Base-by-base conservation (phyloP, 2,888 invertebrate species). In the Tillus elongatus region DNA sequence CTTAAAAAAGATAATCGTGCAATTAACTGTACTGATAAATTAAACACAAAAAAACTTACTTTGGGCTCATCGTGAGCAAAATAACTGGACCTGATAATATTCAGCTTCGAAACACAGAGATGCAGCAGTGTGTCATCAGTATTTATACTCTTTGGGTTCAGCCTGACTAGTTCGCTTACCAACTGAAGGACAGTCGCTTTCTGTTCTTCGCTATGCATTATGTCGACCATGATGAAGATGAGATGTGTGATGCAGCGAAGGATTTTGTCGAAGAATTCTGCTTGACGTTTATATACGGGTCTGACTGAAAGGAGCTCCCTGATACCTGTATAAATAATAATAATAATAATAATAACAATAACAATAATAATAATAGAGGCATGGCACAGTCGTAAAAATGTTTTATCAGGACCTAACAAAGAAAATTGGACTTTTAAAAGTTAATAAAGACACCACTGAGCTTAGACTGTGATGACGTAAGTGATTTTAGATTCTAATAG, bases 91-190 rank as follows among this genome's bases (percentile, higher is more conserved):
- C 79, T 79, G 47, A 88, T 78, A 9, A 80, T 80, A 67, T 85
- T 87, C 46, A 80, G 71, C 45, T 79, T 77, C 28, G 82, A 84
- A 38, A 83, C 84, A 56, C 83, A 82, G 46, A 91, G 72, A 69
- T 92, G 92, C 41, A 93, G 72, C 45, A 91, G 70, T n/a, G 86
- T 78, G 62, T 89, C 87, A 41, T 82, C 81, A 39, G 77, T 73
- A 53, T 70, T 72, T 4, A 79, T 75, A 51, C 81, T 81, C 44
- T 76, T 74, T 35, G 83, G 77, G 64, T 82, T 78, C 41, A 70
- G 64, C 36, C 69, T 71, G 15, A 82, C 72, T 35, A 82, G 67
- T 46, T 66, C 61, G 37, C 68, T 69, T 9, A 83, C 73, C 30
- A 73, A 54, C 36, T 64, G 54, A 15, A 49, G 61, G 2, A 72